Evolutionary conservation across 2,797 vertebrate species (phyloP).

Genomic region (Microtus obscurus): DNA sequence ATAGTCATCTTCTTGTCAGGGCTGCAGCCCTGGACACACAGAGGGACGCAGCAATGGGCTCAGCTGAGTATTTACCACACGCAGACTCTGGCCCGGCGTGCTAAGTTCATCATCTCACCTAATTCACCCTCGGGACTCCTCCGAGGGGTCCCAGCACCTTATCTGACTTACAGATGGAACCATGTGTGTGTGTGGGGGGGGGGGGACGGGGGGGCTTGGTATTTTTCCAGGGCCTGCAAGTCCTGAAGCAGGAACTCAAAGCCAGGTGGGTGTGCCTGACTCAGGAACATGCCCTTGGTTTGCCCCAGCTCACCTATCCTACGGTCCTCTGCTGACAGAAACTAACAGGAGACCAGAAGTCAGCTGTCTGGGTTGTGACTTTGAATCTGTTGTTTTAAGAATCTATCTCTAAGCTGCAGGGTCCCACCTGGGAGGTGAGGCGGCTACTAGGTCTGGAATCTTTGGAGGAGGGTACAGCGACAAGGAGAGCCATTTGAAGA

Average conservation of each 20-base stretch:
- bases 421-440: not conserved
- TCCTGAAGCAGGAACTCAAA: not conserved
- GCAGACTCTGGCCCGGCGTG: not conserved
- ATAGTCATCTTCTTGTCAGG: not conserved
- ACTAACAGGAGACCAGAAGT: not conserved
- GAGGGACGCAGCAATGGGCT: not conserved
- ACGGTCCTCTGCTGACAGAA: not conserved
- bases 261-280: not conserved
- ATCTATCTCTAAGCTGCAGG: not conserved
- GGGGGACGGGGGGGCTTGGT: not conserved
- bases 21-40: not conserved
- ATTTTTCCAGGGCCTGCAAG: not conserved
- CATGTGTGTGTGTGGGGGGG: no score
- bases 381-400: not conserved
- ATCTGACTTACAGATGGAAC: not conserved
- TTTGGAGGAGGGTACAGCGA: not conserved
- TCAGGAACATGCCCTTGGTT: not conserved
- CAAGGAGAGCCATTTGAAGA: not conserved
- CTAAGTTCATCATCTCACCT: rapidly evolving
- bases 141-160: not conserved
- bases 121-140: not conserved
- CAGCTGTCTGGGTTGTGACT: not conserved
- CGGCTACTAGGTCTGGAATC: not conserved
- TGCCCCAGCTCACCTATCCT: rapidly evolving
- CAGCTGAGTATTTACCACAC: not conserved